Evolutionary conservation across 2,888 invertebrate genomes (phyloP).

Genomic region (Melanostoma scalare): DNA sequence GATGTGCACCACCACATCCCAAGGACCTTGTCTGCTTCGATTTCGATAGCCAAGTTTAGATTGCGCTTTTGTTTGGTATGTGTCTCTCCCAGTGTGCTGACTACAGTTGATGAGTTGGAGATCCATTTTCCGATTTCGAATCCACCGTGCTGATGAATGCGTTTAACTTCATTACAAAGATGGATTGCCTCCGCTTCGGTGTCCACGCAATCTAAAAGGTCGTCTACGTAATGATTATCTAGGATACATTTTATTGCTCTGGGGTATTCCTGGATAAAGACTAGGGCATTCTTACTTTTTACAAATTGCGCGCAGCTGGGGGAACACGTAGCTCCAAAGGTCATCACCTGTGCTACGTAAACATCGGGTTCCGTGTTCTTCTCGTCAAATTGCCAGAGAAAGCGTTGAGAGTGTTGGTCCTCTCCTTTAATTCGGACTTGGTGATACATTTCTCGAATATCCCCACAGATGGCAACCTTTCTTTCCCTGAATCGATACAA

Average conservation of each 20-base stretch:
- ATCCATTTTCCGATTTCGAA: slow-evolving; percentile 10
- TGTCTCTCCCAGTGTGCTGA: background rate
- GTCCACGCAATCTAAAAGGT: slow-evolving; percentile 35
- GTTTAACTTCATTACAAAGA: slow-evolving; percentile 11
- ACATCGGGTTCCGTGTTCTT: background rate
- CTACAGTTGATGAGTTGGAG: background rate
- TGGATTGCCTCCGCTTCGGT: slow-evolving; percentile 15
- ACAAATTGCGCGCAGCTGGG: no score
- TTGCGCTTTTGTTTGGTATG: background rate
- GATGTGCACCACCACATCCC: slow-evolving; percentile 8
- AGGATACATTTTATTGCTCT: slow-evolving; percentile 33
- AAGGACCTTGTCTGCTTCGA: background rate
- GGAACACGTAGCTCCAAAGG: slow-evolving; percentile 12
- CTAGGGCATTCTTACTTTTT: no score
- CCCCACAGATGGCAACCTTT: background rate
- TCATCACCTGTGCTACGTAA: slow-evolving; percentile 1
- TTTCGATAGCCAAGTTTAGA: slow-evolving; percentile 1
- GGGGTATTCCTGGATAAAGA: slow-evolving; percentile 2
- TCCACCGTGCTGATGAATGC: slow-evolving; percentile 15
- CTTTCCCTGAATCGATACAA: no score
- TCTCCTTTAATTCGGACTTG: background rate
- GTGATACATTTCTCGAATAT: slow-evolving; percentile 3
- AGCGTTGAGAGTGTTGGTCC: background rate
- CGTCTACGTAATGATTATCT: slow-evolving; percentile 43
- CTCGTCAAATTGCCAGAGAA: background rate